Base-by-base conservation (phyloP, 2,113 vertebrate species). In the Neoarius graeffei region DNA sequence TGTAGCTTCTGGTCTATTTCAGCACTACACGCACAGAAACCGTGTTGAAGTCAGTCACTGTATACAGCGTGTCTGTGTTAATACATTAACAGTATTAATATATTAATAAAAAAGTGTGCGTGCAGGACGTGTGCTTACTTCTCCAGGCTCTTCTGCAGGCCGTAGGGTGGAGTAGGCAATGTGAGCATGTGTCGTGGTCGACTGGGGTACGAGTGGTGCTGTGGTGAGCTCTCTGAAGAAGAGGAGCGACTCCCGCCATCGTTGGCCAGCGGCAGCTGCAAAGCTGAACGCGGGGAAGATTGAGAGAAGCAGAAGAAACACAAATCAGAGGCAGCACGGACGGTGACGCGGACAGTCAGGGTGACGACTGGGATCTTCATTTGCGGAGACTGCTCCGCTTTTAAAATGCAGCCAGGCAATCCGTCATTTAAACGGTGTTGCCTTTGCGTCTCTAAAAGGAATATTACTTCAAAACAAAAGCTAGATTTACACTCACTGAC, bases 1-100 rank as follows among this genome's bases (percentile, higher is more conserved):
- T 98, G 97, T 81, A 99, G 92, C 92, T 99, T 99, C 94, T 98
- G 97, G 91, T 99, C 97, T 30, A 99, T 98, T 93, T 99, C 97
- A 7, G 97, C 96, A 94, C 97, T 98, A 91, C 64, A 27, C 42
- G 20, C 88, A 92, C 79, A 27, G n/a, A 42, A 86, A 9, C 52
- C 0, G 2, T 42, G 25, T 73, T 15, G 62, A 5, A 69, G 42
- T 42, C 42, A 42, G 42, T 71, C 50, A 15, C 27, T 69, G 54
- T 59, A 35, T 85, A 42, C 27, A 1, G 27, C 54, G 19, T 54
- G 23, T 14, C 42, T 42, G 67, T 57, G 23, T 59, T 8, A 5
- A n/a, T 35, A 42, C n/a, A 4, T 42, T 42, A 42, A 42, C 3
- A 42, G 42, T 42, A 42, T 42, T 42, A 42, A 42, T 42, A 42